These are phyloP conservation scores for Apostichopus japonicus DNA, from an alignment of 35 echinoderm and acorn worm genomes.

Conservation along the genomic window DNA sequence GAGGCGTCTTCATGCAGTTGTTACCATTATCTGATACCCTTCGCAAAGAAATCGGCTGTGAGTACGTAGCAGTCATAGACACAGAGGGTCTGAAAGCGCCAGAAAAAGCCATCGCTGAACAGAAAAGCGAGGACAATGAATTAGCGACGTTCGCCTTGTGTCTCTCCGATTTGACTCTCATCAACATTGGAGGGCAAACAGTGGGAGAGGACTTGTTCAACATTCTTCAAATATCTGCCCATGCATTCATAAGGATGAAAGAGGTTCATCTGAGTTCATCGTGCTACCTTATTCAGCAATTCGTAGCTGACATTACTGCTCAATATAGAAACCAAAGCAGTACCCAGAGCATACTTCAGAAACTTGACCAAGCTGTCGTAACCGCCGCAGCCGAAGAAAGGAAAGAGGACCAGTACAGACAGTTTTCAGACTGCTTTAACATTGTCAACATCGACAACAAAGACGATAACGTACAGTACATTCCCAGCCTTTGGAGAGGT, in stretches of 20 bases:
- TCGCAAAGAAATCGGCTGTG: too few species aligned
- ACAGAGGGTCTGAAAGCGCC: too few species aligned
- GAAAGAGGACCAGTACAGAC: slow-evolving; percentile 7
- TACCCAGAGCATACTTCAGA: slow-evolving; percentile 24
- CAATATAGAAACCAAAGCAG: slow-evolving; percentile 15
- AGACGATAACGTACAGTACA: slow-evolving; percentile 34
- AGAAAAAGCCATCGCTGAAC: too few species aligned
- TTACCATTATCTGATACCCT: too few species aligned
- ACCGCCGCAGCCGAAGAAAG: slow-evolving; percentile 44
- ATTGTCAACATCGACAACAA: too few species aligned
- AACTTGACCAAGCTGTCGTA: slow-evolving; percentile 12
- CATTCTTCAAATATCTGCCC: slow-evolving; percentile 41
- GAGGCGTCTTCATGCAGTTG: too few species aligned
- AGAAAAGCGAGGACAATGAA: too few species aligned
- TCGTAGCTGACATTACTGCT: slow-evolving; percentile 36
- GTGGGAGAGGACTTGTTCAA: slow-evolving; percentile 42
- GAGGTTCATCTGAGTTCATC: slow-evolving; percentile 37
- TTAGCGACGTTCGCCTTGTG: slow-evolving; percentile 42
- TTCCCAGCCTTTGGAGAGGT: slow-evolving; percentile 49
- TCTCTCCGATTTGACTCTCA: slow-evolving; percentile 38
- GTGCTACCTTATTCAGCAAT: slow-evolving; percentile 45
- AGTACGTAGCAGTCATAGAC: too few species aligned
- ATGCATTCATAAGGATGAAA: slow-evolving; percentile 62
- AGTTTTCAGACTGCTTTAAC: slow-evolving; percentile 43
- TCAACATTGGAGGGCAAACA: slow-evolving; percentile 52